Evolutionary conservation across 2,113 vertebrate genomes (phyloP).

Genomic region (Todiramphus chloris): DNA sequence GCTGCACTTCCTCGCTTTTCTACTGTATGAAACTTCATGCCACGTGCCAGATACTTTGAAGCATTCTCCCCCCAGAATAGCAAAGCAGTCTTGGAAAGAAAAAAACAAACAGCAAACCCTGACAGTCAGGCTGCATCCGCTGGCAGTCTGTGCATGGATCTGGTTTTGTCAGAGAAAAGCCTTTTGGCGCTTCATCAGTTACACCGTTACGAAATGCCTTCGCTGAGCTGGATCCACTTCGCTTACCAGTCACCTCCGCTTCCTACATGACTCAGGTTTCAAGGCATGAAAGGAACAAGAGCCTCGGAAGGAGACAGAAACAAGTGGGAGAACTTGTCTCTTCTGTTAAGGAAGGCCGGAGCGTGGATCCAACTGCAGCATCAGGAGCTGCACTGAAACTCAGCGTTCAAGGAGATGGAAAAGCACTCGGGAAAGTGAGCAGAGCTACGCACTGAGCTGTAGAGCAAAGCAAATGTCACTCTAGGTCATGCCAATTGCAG

Average conservation of each 20-base stretch:
- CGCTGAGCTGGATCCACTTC: constrained; percentile 23
- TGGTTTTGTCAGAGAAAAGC: constrained; percentile 32
- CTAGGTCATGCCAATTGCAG: not conserved
- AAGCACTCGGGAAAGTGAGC: not conserved
- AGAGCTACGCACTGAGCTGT: not conserved
- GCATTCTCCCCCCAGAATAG: constrained; percentile 46
- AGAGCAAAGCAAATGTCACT: not conserved
- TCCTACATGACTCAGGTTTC: constrained; percentile 58
- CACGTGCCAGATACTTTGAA: constrained; percentile 7
- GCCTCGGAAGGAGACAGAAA: constrained; percentile 19
- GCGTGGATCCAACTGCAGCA: constrained; percentile 10
- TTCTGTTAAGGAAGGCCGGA: constrained; percentile 6
- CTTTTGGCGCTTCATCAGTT: constrained; percentile 13
- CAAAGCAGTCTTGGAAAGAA: not conserved
- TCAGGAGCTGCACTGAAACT: not conserved
- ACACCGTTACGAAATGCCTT: not conserved
- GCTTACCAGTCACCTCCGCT: constrained; percentile 51
- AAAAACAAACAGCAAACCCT: not conserved
- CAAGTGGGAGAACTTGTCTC: constrained; percentile 28
- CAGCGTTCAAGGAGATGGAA: not conserved
- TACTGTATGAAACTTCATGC: constrained; percentile 23
- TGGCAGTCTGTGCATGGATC: not conserved
- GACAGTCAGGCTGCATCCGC: not conserved
- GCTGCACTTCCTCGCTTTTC: constrained; percentile 37
- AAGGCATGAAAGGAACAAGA: constrained; percentile 46